Base-by-base conservation (phyloP, 2,113 vertebrate species). In the Acrocephalus arundinaceus region DNA sequence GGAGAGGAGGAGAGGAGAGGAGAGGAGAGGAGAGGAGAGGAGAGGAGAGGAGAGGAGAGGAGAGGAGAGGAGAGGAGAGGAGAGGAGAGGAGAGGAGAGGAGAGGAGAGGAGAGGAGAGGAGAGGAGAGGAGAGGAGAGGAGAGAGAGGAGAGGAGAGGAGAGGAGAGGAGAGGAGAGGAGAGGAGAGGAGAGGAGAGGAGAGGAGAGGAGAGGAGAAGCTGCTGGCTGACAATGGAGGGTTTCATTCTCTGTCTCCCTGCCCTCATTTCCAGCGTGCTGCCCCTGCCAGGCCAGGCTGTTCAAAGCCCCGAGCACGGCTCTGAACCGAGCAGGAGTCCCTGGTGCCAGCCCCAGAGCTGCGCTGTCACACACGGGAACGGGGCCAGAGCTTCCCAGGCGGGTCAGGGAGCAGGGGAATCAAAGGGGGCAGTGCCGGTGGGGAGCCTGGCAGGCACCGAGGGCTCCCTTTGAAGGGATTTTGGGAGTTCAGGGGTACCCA, bases 391-490 rank as follows among this genome's bases (percentile, higher is more conserved):
- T 63, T 7, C 77, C 1, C 0, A 67, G 78, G 52, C 30, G 82
- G 62, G 88, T 90, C 94, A 85, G 51, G 43, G 22, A 66, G 43
- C 49, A 27, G 31, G 0, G 41, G 72, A 90, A 90, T 90, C 87
- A 95, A 79, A 96, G 57, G 57, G 51, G 86, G 27, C 23, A 6
- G 2, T 20, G 39, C 37, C 4, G 0, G 41, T 18, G 35, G 72
- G 79, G 63, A 93, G 59, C 80, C 48, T n/a, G 61, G 80, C 20
- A 70, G 54, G 57, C 45, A 73, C 4, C 2, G 22, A 85, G 46
- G 5, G 4, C 11, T 77, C 35, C 37, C 76, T 88, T 78, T 77
- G 76, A 90, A 67, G 80, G 59, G 77, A 81, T 92, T 93, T 74
- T 90, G 82, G 83, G 72, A 63, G 68, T 59, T 33, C 35, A 43